Evolutionary conservation across 2,797 vertebrate genomes (phyloP), one percentile per base, ranked within the genome.

Genomic region (Myripristis jacobus): DNA sequence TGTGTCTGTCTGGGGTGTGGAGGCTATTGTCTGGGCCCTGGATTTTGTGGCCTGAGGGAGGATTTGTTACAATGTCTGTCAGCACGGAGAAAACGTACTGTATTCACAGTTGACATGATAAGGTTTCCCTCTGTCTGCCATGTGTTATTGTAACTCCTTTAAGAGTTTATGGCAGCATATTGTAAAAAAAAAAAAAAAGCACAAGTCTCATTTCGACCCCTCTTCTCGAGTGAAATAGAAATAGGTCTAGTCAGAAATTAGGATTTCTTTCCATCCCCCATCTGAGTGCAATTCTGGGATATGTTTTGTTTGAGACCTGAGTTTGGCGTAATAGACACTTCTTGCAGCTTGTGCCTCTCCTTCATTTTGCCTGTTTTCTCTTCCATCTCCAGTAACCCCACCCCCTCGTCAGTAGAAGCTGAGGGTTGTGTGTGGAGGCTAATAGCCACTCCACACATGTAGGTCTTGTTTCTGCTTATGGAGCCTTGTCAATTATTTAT

Each of bases 121-220:
- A 82, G 65, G 79, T 87, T 89, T 88, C 86, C 82, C 66, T 82
- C 84, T 88, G 87, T 82, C 71, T 73, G 83, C 89, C 86, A 81
- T 77, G 78, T 89, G 84, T 86, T 84, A 65, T 80, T 82, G 51
- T 57, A 70, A 79, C 68, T 79, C 16, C 24, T 18, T 62, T 34
- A 47, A n/a, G 24, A 67, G 67, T 82, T 65, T 60, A 77, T 71
- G 63, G 25, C 46, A 27, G 56, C 21, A n/a, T 9, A 3, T 61
- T 47, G 44, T 48, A n/a, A n/a, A n/a, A n/a, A n/a, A n/a, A 38
- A 38, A 51, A 46, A 52, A 50, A 36, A 21, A 27, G 43, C 24
- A 60, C 24, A 24, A n/a, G n/a, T 18, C 41, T 9, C 6, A 10
- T 11, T n/a, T n/a, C 24, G 38, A n/a, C 61, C 46, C 43, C 43